Conservation (phyloP, 2,113 vertebrate genomes). For the Turdus rufiventris region DNA sequence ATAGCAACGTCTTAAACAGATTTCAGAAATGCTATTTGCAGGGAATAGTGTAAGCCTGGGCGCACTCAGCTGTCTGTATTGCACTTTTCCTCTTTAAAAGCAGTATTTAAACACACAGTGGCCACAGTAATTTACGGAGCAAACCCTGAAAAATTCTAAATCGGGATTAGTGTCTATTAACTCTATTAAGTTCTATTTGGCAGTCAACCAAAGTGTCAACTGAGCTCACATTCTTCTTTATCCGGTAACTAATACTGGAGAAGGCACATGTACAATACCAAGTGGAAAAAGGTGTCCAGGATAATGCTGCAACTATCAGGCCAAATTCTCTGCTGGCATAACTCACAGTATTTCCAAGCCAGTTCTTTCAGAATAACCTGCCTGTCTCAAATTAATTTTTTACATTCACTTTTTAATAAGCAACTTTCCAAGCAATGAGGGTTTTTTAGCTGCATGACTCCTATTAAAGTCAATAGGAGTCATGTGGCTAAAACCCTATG, state of each 20-base stretch:
- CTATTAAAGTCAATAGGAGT: constrained; percentile 58
- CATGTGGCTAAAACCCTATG: constrained; percentile 50
- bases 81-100: not conserved
- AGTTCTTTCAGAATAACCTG: not conserved
- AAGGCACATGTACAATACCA: not conserved
- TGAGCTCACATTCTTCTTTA: not conserved
- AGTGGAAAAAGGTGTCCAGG: not conserved
- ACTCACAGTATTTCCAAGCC: not conserved
- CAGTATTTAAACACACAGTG: not conserved
- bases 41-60: not conserved
- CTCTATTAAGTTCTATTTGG: constrained; percentile 42
- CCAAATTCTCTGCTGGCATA: constrained; percentile 41
- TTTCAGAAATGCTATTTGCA: not conserved
- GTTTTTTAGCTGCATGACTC: constrained; percentile 54
- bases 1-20: not conserved
- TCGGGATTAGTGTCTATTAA: constrained; percentile 45
- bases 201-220: constrained; percentile 17
- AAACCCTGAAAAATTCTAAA: constrained; percentile 38
- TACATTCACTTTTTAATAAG: constrained; percentile 47
- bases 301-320: not conserved
- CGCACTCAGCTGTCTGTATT: not conserved
- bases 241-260: not conserved
- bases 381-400: constrained; percentile 47
- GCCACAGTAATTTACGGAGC: not conserved
- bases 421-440: constrained; percentile 45